A percentile compares a stretch with the other conserved stretches of the same genome.
Evolutionary conservation across 2,888 invertebrate species (phyloP).

Genomic region (Pammene aurita): DNA sequence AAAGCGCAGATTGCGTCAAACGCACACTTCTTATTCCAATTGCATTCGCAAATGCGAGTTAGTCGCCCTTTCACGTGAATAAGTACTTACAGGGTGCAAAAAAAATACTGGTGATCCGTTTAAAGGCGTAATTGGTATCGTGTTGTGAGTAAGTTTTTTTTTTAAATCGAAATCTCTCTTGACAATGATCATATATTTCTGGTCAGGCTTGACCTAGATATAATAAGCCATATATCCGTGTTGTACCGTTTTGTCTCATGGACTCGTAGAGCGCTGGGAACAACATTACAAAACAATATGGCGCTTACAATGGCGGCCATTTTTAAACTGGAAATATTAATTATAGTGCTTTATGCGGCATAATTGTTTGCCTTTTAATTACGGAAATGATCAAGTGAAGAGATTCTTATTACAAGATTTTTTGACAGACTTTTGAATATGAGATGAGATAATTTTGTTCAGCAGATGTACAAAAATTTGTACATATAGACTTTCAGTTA

Average conservation of each 20-base stretch:
- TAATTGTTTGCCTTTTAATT: slow-evolving; percentile 30
- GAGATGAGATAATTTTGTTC: not conserved
- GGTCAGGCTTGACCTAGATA: too few relatives aligned
- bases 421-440: not conserved
- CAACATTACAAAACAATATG: slow-evolving; percentile 12
- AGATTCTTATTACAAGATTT: slow-evolving; percentile 6
- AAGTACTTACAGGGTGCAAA: too few relatives aligned
- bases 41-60: not conserved
- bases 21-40: not conserved
- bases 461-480: too few relatives aligned
- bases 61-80: too few relatives aligned
- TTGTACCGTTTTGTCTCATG: too few relatives aligned
- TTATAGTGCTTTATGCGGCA: slow-evolving; percentile 21
- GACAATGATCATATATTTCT: too few relatives aligned
- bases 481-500: too few relatives aligned
- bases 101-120: too few relatives aligned
- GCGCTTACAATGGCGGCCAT: slow-evolving; percentile 19
- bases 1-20: slow-evolving; percentile 14
- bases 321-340: slow-evolving; percentile 28
- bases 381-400: slow-evolving; percentile 17
- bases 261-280: not conserved
- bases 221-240: too few relatives aligned
- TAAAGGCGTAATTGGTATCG: too few relatives aligned
- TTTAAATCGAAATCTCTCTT: too few relatives aligned
- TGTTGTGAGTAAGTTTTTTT: too few relatives aligned